phyloP scores from a whole-genome alignment of 2,888 invertebrate species.

The Melanargia galathea region DNA sequence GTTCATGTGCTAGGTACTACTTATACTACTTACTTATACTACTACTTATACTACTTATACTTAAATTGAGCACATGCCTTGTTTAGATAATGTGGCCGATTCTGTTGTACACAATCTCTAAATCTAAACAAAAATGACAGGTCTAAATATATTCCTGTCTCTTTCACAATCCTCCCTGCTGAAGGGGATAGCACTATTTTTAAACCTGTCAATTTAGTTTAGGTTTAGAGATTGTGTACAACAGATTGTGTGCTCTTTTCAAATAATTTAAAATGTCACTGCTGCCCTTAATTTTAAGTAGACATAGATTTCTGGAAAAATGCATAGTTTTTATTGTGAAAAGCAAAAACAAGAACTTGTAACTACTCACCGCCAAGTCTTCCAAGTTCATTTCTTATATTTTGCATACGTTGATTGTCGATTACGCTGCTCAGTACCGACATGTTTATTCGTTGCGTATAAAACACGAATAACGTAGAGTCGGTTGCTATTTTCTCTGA shows the following conservation, averaged over 20 bases:
- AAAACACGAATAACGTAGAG: slow-evolving; percentile 11
- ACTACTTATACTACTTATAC: too few species aligned
- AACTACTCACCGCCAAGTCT: slow-evolving; percentile 68
- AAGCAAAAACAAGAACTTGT: background rate
- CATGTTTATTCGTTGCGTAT: slow-evolving; percentile 48
- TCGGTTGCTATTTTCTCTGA: slow-evolving; percentile 10
- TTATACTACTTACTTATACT: too few species aligned
- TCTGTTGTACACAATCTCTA: too few species aligned
- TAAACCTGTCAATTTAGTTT: too few species aligned
- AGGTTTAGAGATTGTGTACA: too few species aligned
- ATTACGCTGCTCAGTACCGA: slow-evolving; percentile 67
- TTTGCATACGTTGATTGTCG: slow-evolving; percentile 63
- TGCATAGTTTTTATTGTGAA: background rate
- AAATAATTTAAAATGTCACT: background rate
- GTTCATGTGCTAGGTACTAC: too few species aligned
- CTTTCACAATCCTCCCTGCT: too few species aligned
- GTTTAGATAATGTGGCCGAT: background rate
- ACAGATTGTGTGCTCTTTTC: too few species aligned
- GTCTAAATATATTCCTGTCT: too few species aligned
- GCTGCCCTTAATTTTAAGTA: background rate
- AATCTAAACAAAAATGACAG: too few species aligned
- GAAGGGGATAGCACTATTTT: too few species aligned
- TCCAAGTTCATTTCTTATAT: slow-evolving; percentile 68
- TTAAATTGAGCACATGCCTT: background rate
- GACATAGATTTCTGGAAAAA: too few species aligned